Evolutionary conservation across 2,888 invertebrate species (phyloP).

Genomic region (Acrocera orbiculus): DNA sequence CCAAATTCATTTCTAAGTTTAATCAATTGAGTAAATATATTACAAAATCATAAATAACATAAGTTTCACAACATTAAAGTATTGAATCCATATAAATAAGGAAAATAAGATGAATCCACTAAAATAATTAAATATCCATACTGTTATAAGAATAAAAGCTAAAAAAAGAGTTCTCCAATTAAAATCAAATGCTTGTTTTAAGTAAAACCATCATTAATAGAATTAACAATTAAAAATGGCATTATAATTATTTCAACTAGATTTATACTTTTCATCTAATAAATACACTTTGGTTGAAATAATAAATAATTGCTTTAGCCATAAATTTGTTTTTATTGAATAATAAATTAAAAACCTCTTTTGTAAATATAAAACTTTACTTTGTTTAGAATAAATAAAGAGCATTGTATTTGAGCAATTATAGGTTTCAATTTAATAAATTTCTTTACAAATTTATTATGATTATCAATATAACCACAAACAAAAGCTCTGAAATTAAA

Average conservation of each 20-base stretch:
- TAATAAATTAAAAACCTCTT: too few species aligned
- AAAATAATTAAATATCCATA: constrained; percentile 40
- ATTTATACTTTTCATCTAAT: too few species aligned
- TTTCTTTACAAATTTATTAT: too few species aligned
- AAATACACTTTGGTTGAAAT: too few species aligned
- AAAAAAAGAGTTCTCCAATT: constrained; percentile 80
- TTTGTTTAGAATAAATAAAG: too few species aligned
- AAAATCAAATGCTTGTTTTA: constrained; percentile 64
- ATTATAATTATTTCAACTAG: constrained; percentile 54
- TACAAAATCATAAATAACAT: constrained; percentile 97
- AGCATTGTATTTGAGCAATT: too few species aligned
- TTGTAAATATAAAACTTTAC: too few species aligned
- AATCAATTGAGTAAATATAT: constrained; percentile 81
- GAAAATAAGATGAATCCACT: constrained; percentile 54
- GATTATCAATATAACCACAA: too few species aligned
- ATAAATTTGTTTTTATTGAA: too few species aligned
- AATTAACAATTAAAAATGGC: constrained; percentile 65
- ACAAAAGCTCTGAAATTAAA: too few species aligned
- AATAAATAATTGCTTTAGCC: too few species aligned
- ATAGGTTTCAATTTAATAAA: too few species aligned
- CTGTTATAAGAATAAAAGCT: constrained; percentile 75
- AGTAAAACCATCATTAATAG: constrained; percentile 59
- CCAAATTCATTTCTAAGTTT: constrained; percentile 70
- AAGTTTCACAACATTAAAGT: constrained; percentile 93
- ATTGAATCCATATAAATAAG: constrained; percentile 87